Percentiles rank a stretch among this genome's conserved stretches.
Evolutionary conservation across 1,140 invertebrate genomes (phyloP).

Genomic region (Hyles vespertilio): DNA sequence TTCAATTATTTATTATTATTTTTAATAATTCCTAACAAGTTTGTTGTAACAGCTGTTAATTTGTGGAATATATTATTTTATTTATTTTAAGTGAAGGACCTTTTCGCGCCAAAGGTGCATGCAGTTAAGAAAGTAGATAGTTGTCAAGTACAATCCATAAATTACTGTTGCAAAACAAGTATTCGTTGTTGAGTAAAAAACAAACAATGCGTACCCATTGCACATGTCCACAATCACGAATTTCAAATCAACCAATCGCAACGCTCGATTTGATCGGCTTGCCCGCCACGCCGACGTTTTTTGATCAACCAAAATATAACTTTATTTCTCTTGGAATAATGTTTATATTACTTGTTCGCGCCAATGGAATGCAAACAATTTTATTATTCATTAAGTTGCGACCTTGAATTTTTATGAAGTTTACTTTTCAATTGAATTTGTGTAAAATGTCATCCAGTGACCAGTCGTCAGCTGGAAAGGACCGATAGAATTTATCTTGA

Average conservation of each 20-base stretch:
- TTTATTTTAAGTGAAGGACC: no score
- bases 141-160: constrained; percentile 1
- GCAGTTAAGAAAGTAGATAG: no score
- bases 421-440: constrained; percentile 39
- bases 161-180: background rate
- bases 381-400: constrained; percentile 22
- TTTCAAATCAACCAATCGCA: constrained; percentile 27
- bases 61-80: no score
- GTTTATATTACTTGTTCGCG: constrained; percentile 15
- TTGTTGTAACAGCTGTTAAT: no score
- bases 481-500: no score
- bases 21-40: no score
- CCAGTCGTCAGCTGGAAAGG: no score
- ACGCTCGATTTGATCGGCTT: constrained; percentile 20
- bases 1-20: no score
- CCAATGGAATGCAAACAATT: constrained; percentile 43
- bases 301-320: constrained; percentile 23
- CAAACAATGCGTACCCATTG: constrained; percentile 11
- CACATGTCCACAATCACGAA: constrained; percentile 17
- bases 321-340: constrained; percentile 28
- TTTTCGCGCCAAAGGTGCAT: no score
- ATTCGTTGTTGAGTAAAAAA: constrained; percentile 1
- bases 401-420: constrained; percentile 51
- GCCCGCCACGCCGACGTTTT: constrained; percentile 28
- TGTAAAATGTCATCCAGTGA: background rate